phyloP scores from a whole-genome alignment of 2,113 vertebrate species.

The Mobula birostris region DNA sequence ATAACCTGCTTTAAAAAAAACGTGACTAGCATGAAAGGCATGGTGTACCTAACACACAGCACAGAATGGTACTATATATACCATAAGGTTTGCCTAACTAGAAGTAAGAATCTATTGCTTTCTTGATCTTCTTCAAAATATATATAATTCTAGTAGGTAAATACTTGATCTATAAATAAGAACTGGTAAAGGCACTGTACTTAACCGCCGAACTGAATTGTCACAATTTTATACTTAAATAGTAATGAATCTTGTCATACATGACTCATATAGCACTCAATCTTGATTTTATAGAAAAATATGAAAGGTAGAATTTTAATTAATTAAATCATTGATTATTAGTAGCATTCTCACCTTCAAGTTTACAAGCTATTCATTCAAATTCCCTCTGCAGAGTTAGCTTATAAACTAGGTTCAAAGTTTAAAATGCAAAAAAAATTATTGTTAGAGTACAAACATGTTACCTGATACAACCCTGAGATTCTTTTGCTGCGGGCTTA shows the following conservation, averaged over 20 bases:
- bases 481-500: too few species aligned
- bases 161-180: background rate
- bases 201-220: background rate
- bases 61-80: background rate
- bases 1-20: background rate
- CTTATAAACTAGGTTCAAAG: background rate
- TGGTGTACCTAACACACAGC: background rate
- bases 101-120: background rate
- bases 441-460: too few species aligned
- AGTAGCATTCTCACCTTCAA: background rate
- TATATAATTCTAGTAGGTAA: background rate
- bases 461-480: too few species aligned
- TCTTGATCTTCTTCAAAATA: slow-evolving; percentile 5
- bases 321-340: background rate
- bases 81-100: background rate
- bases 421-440: too few species aligned
- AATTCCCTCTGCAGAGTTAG: background rate
- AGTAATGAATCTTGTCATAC: background rate
- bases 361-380: background rate
- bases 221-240: background rate
- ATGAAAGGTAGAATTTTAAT: background rate
- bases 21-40: background rate
- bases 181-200: background rate
- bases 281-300: background rate
- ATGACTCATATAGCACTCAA: background rate